Conservation (phyloP, 1,140 invertebrate genomes). For the Cherax quadricarinatus region DNA sequence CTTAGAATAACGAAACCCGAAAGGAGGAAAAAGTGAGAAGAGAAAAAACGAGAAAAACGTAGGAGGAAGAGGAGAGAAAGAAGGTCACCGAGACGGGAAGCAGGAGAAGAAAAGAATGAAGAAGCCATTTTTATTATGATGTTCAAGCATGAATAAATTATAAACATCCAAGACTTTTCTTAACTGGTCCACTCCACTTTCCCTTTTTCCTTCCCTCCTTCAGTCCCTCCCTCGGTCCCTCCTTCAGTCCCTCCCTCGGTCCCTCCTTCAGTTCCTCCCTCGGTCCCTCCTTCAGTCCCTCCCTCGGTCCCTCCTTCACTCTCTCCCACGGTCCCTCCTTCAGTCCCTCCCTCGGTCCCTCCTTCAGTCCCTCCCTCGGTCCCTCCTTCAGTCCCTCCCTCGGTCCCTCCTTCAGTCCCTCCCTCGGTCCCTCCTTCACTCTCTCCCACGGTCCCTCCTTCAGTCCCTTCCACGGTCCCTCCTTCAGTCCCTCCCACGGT, state of each 20-base stretch:
- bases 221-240: background rate
- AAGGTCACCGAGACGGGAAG: background rate
- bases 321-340: no score
- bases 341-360: background rate
- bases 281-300: conserved; percentile 16
- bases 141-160: conserved; percentile 28
- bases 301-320: background rate
- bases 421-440: background rate
- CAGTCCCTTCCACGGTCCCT: no score
- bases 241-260: background rate
- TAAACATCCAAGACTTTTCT: background rate
- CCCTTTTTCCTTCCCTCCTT: no score
- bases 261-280: no score
- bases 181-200: no score
- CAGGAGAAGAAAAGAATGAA: background rate
- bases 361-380: background rate
- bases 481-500: background rate
- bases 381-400: conserved; percentile 1
- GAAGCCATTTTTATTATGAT: conserved; percentile 4
- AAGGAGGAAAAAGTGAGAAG: background rate
- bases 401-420: background rate
- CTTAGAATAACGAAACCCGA: no score
- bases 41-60: background rate
- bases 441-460: background rate
- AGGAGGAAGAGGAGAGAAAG: background rate